Conservation (phyloP, 2,113 vertebrate species). For the Tauraco erythrolophus region DNA sequence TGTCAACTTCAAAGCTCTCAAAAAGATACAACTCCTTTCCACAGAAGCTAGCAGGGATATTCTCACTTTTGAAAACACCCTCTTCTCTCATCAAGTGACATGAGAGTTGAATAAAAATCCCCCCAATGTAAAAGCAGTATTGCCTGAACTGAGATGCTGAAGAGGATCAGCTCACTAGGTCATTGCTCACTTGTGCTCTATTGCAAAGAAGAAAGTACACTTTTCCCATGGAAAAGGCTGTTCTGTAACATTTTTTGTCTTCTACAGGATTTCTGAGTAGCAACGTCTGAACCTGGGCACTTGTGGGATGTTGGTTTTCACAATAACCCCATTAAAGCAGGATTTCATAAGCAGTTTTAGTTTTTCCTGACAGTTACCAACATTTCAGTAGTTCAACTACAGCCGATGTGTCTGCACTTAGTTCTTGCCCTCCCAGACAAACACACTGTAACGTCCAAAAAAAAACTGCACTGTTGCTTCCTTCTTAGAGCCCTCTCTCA, state of each 20-base stretch:
- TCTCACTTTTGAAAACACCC: neutral
- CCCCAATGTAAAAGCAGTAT: neutral
- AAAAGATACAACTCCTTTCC: neutral
- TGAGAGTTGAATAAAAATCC: neutral
- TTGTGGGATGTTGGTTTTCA: neutral
- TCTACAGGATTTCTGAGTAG: neutral
- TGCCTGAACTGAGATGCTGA: neutral
- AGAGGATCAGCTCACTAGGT: neutral
- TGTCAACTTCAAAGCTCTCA: neutral
- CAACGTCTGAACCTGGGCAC: neutral
- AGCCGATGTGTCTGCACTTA: neutral
- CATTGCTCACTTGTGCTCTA: accelerated
- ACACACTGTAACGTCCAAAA: neutral
- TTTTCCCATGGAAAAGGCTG: neutral
- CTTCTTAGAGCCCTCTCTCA: neutral
- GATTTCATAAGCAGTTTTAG: neutral
- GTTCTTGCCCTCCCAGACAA: neutral
- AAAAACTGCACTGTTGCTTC: accelerated
- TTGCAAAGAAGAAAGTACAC: neutral
- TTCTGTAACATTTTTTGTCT: neutral
- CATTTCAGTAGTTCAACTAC: neutral
- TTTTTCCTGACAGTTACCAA: neutral
- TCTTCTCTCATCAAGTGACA: neutral
- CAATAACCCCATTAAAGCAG: neutral
- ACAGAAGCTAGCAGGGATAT: neutral